Base-by-base conservation (phyloP, 2,113 vertebrate species). In the Equus przewalskii region DNA sequence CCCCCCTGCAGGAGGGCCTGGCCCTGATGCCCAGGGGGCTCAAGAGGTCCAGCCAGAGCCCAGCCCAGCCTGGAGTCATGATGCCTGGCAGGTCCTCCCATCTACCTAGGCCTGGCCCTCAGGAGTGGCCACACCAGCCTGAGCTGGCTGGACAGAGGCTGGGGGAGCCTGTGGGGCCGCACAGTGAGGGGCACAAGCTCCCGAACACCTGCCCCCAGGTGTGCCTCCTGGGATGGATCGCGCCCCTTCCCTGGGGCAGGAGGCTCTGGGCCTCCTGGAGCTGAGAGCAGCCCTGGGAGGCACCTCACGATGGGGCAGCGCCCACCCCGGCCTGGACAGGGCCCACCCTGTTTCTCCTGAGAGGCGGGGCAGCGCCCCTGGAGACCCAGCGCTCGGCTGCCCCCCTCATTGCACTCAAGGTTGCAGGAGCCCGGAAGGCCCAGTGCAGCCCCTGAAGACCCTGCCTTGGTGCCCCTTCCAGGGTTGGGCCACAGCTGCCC, bases 191-290 rank as follows among this genome's bases (percentile, higher is more conserved):
- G 24, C 51, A 19, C 41, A 51, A n/a, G 41, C 28, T 62, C 49
- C 46, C 11, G 30, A 30, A 18, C 2, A 58, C 16, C 7, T 0
- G 11, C 46, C 30, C 6, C 1, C 14, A 0, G 3, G 7, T 7
- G 1, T 10, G 46, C 24, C 24, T 30, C 58, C 58, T 36, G 3
- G 18, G 1, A 14, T 30, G 26, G 21, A 18, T n/a, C 4, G 3
- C 7, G 1, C 62, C 58, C 15, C 46, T 60, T 11, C 5, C 64
- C 18, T 28, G n/a, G 13, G 67, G 49, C 72, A n/a, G n/a, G 19
- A 46, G 44, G 33, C 16, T 36, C 54, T 22, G 16, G 12, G 69
- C 36, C 49, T 14, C 58, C 19, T 0, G 0, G 21, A 1, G 3
- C 51, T 4, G 3, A 69, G 49, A 19, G 13, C 36, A 7, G 36